These are phyloP conservation scores for Chamaea fasciata DNA, from an alignment of 2,113 vertebrate species.

Conservation along the genomic window DNA sequence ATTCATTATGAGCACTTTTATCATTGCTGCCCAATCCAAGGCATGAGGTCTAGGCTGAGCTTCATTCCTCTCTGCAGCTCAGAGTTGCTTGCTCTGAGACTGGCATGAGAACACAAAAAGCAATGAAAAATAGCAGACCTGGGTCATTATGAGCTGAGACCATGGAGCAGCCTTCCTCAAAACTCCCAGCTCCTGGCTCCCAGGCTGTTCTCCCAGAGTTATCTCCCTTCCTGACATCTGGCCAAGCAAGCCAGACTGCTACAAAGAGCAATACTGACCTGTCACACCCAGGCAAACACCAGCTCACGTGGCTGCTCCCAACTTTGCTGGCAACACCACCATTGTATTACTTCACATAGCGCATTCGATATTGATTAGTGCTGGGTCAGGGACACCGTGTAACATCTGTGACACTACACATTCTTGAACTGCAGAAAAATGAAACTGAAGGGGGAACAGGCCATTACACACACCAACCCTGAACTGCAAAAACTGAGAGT, in stretches of 20 bases:
- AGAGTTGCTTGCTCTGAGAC: background rate
- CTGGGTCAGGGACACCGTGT: background rate
- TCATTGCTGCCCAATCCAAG: background rate
- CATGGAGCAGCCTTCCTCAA: fast-evolving
- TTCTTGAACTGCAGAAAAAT: background rate
- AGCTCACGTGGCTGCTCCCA: fast-evolving
- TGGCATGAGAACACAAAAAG: fast-evolving
- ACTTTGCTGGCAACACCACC: background rate
- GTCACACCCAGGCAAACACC: background rate
- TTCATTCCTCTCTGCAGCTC: background rate
- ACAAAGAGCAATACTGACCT: background rate
- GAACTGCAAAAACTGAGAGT: background rate
- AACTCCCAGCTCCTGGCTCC: background rate
- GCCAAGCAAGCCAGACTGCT: background rate
- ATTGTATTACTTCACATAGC: fast-evolving
- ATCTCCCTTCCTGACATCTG: background rate
- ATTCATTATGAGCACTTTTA: background rate
- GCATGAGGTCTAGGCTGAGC: background rate
- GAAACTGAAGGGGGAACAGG: fast-evolving
- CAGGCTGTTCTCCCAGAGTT: background rate
- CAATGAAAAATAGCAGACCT: background rate
- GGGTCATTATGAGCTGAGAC: background rate
- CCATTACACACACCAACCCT: fast-evolving
- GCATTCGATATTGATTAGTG: fast-evolving
- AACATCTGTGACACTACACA: background rate